These are phyloP conservation scores for Pipa parva DNA, from an alignment of 2,113 vertebrate genomes.

Conservation along the genomic window DNA sequence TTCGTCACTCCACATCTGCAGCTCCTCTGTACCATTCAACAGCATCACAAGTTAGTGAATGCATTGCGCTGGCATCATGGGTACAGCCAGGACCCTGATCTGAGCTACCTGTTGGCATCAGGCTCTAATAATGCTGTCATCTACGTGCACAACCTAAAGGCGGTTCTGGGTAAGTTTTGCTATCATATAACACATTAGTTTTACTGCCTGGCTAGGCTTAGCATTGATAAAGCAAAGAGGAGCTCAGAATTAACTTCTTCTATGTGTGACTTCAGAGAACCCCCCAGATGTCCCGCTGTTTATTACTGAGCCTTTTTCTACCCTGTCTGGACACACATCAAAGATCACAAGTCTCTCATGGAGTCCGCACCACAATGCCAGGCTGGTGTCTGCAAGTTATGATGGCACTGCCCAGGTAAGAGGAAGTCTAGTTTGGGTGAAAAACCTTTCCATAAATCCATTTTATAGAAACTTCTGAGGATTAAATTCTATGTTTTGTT, in stretches of 20 bases:
- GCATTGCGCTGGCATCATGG: conserved; percentile 82
- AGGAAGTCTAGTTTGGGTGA: no score
- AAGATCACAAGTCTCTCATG: conserved; percentile 88
- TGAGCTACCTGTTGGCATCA: conserved; percentile 78
- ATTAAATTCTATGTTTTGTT: no score
- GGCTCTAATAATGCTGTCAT: conserved; percentile 87
- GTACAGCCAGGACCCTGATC: conserved; percentile 64
- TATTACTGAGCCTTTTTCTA: conserved; percentile 83
- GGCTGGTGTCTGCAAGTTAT: conserved; percentile 82
- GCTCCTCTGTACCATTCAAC: conserved; percentile 84
- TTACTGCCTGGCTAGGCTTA: no score
- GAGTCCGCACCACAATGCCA: conserved; percentile 87
- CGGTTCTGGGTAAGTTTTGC: conserved; percentile 62
- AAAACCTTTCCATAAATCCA: no score
- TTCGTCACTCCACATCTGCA: conserved; percentile 73
- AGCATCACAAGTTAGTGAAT: conserved; percentile 95
- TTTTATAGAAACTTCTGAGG: no score
- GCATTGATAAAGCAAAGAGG: no score
- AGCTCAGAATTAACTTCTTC: not conserved
- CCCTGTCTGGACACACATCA: conserved; percentile 82
- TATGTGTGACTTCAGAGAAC: conserved; percentile 62
- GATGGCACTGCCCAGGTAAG: conserved; percentile 91
- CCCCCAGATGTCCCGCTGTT: conserved; percentile 63
- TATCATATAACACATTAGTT: no score
- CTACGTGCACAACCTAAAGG: conserved; percentile 81